Evolutionary conservation across 2,888 invertebrate species (phyloP), one percentile per base, ranked within the genome.

Genomic region (Allygus modestus): DNA sequence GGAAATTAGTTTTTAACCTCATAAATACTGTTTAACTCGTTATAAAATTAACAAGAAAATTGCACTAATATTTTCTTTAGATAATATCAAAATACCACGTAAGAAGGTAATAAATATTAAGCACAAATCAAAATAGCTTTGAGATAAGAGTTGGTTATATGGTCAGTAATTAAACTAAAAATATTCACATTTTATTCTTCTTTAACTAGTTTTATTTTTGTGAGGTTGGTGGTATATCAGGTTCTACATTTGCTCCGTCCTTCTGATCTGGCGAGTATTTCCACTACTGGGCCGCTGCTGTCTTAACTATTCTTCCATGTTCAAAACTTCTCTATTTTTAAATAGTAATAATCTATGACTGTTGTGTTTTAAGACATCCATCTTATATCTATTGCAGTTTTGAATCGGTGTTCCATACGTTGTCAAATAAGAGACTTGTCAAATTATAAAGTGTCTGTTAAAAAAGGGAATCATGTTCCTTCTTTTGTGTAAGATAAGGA

Each of bases 401-500:
- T 54, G 54, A 23, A 46, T 46, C 1, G 46, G 54, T 54, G 23
- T 54, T 54, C 20, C 54, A 23, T 54, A 15, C 1, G 7, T 20
- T 54, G 20, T 54, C n/a, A n/a, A n/a, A n/a, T n/a, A 23, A 23
- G 9, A 54, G 1, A 20, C 58, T 15, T 17, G 31, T 65, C 65
- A 65, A 65, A 65, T 65, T 65, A 65, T 23, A 65, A 65, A 65
- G 15, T 31, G 65, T 65, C 65, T 28, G 65, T 28, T 15, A 9
- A 17, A 54, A 20, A 23, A 20, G n/a, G 28, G 31, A 65, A 5
- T 15, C 31, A 17, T 15, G 65, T 65, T 65, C 65, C 65, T 65
- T 58, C 1, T 7, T 51, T 54, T 54, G 23, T 54, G 26, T 65
- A 65, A 28, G 28, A 28, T 65, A 58, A 65, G 5, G 31, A 23